These are phyloP conservation scores for Nomada lathburiana DNA, from an alignment of 2,888 invertebrate genomes.

Conservation along the genomic window DNA sequence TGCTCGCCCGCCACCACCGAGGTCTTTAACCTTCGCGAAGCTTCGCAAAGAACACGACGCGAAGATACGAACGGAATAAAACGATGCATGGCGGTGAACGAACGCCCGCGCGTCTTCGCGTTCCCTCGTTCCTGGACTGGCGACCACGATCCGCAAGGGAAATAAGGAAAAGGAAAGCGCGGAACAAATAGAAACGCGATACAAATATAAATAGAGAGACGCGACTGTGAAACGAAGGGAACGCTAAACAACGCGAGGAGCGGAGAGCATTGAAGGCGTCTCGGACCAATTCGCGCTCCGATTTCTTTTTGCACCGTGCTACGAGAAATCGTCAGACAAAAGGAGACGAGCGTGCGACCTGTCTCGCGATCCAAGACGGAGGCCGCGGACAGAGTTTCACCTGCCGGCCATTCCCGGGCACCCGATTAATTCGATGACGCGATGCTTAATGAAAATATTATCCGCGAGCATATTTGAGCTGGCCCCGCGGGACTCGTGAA, in stretches of 20 bases:
- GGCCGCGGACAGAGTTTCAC: background rate
- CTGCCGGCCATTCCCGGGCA: background rate
- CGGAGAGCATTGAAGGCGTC: constrained; percentile 7
- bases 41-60: constrained; percentile 20
- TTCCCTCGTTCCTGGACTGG: constrained; percentile 8
- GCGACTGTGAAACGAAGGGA: background rate
- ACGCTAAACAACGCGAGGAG: background rate
- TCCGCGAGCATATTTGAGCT: constrained; percentile 67
- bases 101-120: background rate
- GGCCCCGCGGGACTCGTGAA: constrained; percentile 67
- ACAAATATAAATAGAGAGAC: constrained; percentile 55
- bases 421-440: constrained; percentile 66
- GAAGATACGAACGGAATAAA: constrained; percentile 47
- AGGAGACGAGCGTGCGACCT: background rate
- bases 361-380: background rate
- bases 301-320: background rate
- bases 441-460: constrained; percentile 72
- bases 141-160: constrained; percentile 58
- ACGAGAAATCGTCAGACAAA: constrained; percentile 5
- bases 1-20: constrained; percentile 16
- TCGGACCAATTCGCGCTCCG: constrained; percentile 6
- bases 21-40: constrained; percentile 56
- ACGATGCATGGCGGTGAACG: constrained; percentile 29
- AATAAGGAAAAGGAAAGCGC: constrained; percentile 57
- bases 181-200: constrained; percentile 61